A percentile compares a stretch with the other conserved stretches of the same genome.
phyloP scores from a whole-genome alignment of 1,140 invertebrate species.

The Papilio polytes region DNA sequence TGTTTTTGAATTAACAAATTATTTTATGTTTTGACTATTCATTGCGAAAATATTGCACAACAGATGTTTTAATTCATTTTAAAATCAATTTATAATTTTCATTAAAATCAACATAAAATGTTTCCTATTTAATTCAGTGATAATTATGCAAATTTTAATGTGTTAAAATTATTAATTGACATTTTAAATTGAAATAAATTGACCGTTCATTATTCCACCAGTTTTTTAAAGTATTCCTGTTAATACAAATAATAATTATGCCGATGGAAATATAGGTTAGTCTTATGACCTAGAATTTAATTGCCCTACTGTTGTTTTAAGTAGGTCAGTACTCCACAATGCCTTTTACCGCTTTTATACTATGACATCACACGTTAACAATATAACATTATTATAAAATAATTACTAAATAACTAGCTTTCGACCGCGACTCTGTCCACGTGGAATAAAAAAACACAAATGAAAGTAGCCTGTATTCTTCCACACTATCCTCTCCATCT shows the following conservation, averaged over 20 bases:
- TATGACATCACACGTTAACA: neutral
- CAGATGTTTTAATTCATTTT: neutral
- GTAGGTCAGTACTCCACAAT: neutral
- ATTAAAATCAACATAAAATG: neutral
- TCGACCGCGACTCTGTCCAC: no score
- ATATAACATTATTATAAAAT: no score
- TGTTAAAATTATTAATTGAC: conserved; percentile 16
- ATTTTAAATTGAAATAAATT: neutral
- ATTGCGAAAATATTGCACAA: neutral
- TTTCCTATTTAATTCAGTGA: neutral
- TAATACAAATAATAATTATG: neutral
- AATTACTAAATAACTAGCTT: no score
- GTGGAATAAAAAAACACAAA: no score
- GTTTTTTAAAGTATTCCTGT: neutral
- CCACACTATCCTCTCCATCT: no score
- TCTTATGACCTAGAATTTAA: neutral
- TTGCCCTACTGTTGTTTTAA: neutral
- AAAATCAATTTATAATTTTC: neutral
- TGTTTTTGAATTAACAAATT: neutral
- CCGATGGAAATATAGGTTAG: neutral
- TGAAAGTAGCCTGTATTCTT: no score
- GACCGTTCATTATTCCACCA: neutral
- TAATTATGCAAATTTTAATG: neutral
- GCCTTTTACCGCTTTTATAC: neutral
- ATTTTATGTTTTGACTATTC: neutral